Evolutionary conservation across 2,113 vertebrate species (phyloP).

Genomic region (Rhea americana): DNA sequence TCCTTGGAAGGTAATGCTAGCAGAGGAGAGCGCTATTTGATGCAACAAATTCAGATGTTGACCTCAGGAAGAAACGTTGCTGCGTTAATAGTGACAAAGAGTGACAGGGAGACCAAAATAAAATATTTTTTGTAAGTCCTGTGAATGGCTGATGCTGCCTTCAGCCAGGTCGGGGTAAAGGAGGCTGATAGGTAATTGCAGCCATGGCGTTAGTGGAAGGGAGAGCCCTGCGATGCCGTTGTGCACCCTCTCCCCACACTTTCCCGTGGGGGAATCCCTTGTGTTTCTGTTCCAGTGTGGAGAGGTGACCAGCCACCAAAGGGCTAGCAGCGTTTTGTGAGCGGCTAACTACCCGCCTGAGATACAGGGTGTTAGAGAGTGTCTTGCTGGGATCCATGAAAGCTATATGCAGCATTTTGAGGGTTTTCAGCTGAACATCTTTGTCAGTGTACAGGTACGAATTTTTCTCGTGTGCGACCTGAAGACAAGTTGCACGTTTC

Average conservation of each 20-base stretch:
- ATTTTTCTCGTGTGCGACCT: background rate
- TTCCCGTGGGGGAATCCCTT: background rate
- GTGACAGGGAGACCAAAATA: background rate
- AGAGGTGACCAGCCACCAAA: background rate
- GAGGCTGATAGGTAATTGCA: background rate
- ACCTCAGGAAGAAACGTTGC: slow-evolving; percentile 40
- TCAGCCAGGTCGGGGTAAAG: background rate
- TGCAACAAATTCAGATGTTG: slow-evolving; percentile 28
- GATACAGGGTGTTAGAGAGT: background rate
- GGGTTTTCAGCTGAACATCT: background rate
- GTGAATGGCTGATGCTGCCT: background rate
- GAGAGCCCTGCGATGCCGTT: background rate
- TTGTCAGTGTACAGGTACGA: background rate
- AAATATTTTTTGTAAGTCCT: slow-evolving; percentile 32
- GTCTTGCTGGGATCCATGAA: background rate
- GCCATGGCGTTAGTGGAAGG: background rate
- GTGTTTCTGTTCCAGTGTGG: background rate
- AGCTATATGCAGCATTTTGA: background rate
- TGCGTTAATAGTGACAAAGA: slow-evolving; percentile 26
- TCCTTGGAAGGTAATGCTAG: background rate
- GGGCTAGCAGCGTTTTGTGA: background rate
- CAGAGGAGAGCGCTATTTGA: background rate
- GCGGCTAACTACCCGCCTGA: background rate
- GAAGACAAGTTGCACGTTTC: background rate
- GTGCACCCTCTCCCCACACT: background rate